Evolutionary conservation across 2,113 vertebrate species (phyloP).

Genomic region (Balaeniceps rex): DNA sequence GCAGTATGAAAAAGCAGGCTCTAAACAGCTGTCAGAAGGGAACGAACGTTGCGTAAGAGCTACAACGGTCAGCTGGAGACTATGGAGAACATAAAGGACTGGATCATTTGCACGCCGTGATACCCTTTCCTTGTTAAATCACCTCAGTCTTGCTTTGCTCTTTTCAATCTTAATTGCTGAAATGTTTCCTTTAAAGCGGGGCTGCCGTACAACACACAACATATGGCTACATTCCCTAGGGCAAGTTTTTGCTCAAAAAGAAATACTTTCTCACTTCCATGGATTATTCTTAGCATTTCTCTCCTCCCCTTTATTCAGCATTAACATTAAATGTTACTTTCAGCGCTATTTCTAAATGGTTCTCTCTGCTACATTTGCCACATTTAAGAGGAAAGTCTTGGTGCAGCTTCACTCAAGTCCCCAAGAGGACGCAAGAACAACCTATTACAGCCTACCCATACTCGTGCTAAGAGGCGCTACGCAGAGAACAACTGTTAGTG

Average conservation of each 20-base stretch:
- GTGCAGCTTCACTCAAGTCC: neutral
- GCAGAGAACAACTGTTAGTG: neutral
- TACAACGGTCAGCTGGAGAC: neutral
- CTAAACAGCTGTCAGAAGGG: neutral
- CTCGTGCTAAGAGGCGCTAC: neutral
- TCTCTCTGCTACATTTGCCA: neutral
- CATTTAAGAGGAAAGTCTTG: neutral
- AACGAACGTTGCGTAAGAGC: neutral
- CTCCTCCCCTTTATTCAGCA: neutral
- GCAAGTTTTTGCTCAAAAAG: neutral
- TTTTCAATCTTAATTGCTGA: neutral
- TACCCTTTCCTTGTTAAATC: rapidly evolving
- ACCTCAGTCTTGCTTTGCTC: neutral
- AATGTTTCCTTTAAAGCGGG: neutral
- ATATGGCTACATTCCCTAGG: neutral
- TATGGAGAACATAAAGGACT: rapidly evolving
- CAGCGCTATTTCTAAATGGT: neutral
- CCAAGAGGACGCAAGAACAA: neutral
- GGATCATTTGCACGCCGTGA: neutral
- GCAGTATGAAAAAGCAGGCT: neutral
- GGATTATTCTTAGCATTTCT: neutral
- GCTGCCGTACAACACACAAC: neutral
- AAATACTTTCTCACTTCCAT: neutral
- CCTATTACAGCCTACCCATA: rapidly evolving
- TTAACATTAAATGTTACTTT: neutral